Base-by-base conservation (phyloP, 2,888 invertebrate genomes). In the Enoplolaimus lenunculus region DNA sequence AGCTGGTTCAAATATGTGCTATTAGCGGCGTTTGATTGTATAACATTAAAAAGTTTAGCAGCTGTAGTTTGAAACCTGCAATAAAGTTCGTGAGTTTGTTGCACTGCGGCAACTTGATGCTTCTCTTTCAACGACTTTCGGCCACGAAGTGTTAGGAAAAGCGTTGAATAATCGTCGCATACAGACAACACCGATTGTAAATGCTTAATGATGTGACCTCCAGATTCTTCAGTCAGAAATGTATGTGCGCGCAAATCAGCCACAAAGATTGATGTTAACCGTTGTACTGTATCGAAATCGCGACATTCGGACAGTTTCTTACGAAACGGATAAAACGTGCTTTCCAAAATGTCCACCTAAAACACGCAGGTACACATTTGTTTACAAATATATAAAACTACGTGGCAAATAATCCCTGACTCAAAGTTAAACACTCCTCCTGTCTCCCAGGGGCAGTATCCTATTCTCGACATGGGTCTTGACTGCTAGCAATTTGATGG, bases 311-410 rank as follows among this genome's bases (percentile, higher is more conserved):
- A 13, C 13, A 62, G 7, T 13, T 7, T 33, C 7, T n/a, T 29
- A 16, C 7, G 28, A 29, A 62, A 33, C n/a, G 30, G 64, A 26
- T 33, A 30, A 26, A 30, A 62, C 7, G 31, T 29, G 30, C 30
- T 30, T 7, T 62, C 64, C 64, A 62, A 26, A 62, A 62, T 33
- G 64, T 62, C 64, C 26, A 33, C 7, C 64, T 62, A n/a, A n/a
- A n/a, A n/a, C n/a, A n/a, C n/a, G n/a, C n/a, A n/a, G n/a, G n/a
- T n/a, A n/a, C n/a, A n/a, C n/a, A n/a, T n/a, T n/a, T n/a, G n/a
- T n/a, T n/a, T n/a, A n/a, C n/a, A n/a, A n/a, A n/a, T n/a, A n/a
- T n/a, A n/a, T n/a, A n/a, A n/a, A n/a, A n/a, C n/a, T n/a, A n/a
- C n/a, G n/a, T n/a, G n/a, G n/a, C n/a, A n/a, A n/a, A n/a, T n/a